Conservation (phyloP, 2,888 invertebrate genomes). For the Seira sanloemensis region DNA sequence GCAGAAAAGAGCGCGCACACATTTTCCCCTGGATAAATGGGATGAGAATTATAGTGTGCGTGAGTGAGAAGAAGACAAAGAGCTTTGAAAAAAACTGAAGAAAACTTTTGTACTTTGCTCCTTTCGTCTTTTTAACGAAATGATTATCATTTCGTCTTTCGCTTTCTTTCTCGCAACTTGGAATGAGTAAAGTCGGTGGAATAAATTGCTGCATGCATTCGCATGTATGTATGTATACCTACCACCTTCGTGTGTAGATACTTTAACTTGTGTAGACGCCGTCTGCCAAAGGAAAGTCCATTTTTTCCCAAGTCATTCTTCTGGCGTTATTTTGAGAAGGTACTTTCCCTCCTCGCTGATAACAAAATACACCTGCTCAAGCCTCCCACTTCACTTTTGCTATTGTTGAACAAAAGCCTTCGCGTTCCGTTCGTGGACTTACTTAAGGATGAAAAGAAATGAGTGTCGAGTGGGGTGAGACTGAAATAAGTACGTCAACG, state of each 20-base stretch:
- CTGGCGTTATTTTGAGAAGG: background rate
- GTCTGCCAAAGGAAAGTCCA: too few relatives aligned
- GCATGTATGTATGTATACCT: background rate
- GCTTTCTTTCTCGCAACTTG: background rate
- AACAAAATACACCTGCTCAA: constrained; percentile 49
- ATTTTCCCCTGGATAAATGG: background rate
- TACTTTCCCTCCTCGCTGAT: background rate
- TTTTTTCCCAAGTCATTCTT: background rate
- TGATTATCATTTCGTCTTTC: constrained; percentile 41
- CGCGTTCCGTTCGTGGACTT: background rate
- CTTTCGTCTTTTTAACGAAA: constrained; percentile 28
- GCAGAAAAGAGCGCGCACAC: background rate
- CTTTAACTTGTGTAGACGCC: too few relatives aligned
- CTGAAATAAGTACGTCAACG: constrained; percentile 51
- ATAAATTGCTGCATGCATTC: background rate
- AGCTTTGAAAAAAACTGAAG: background rate
- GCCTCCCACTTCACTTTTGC: background rate
- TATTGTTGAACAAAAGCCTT: background rate
- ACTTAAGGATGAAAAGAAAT: constrained; percentile 17
- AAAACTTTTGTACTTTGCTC: background rate
- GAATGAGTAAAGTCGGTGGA: background rate
- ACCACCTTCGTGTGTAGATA: background rate
- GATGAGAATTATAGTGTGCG: background rate
- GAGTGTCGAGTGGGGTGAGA: constrained; percentile 28
- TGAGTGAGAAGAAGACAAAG: background rate